Conservation (phyloP, 2,888 invertebrate species). For the Himalopsyche japonica region DNA sequence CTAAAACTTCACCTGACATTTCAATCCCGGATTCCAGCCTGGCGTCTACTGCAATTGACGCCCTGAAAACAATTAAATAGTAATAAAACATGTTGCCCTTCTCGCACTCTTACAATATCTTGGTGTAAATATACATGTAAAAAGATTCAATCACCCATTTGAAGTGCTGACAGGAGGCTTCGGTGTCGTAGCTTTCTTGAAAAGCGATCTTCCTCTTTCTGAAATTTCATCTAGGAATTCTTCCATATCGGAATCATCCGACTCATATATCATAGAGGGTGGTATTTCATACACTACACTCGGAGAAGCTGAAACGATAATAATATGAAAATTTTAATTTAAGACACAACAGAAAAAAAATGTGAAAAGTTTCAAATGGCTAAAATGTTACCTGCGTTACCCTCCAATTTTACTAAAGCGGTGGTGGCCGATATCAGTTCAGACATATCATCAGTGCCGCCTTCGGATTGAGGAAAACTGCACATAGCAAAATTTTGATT, state of each 20-base stretch:
- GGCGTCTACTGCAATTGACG: slow-evolving; percentile 74
- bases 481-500: slow-evolving; percentile 37
- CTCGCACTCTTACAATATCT: background rate
- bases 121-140: background rate
- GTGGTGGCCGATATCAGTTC: background rate
- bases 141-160: slow-evolving; percentile 46
- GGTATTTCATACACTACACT: slow-evolving; percentile 49
- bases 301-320: slow-evolving; percentile 29
- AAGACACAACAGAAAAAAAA: background rate
- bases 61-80: slow-evolving; percentile 50
- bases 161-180: slow-evolving; percentile 49
- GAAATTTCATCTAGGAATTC: slow-evolving; percentile 73
- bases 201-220: slow-evolving; percentile 59
- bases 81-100: background rate
- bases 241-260: slow-evolving; percentile 81
- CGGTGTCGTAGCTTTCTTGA: slow-evolving; percentile 51
- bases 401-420: background rate
- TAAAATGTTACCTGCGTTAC: background rate
- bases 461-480: background rate
- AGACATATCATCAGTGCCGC: background rate
- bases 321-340: background rate
- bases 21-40: slow-evolving; percentile 81
- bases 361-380: too few species aligned
- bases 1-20: slow-evolving; percentile 73
- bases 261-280: slow-evolving; percentile 75